phyloP scores from a whole-genome alignment of 1,140 invertebrate genomes.

The Solenopsis invicta region DNA sequence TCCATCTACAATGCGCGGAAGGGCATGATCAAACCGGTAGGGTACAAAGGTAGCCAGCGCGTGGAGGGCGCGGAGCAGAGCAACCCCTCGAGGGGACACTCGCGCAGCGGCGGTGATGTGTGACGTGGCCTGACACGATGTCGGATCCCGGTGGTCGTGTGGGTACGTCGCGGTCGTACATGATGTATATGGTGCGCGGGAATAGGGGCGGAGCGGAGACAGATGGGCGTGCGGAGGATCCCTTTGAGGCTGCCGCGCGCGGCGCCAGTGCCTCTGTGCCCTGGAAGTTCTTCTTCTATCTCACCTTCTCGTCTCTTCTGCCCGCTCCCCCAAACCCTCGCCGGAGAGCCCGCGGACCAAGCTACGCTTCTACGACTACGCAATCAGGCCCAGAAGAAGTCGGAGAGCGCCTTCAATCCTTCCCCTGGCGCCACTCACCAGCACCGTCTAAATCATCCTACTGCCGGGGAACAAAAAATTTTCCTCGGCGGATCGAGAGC shows the following conservation, averaged over 20 bases:
- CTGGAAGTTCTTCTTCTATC: slow-evolving; percentile 76
- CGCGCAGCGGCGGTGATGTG: slow-evolving; percentile 61
- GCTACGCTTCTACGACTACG: slow-evolving; percentile 56
- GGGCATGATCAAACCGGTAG: slow-evolving; percentile 57
- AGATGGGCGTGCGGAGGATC: slow-evolving; percentile 87
- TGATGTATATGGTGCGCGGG: slow-evolving; percentile 86
- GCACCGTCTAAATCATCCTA: slow-evolving; percentile 56
- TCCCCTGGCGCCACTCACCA: slow-evolving; percentile 56
- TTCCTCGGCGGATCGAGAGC: not conserved
- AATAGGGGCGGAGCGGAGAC: slow-evolving; percentile 87
- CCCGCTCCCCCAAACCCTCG: not conserved
- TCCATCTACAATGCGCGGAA: slow-evolving; percentile 49
- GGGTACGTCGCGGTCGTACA: slow-evolving; percentile 81
- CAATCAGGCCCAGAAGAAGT: slow-evolving; percentile 55
- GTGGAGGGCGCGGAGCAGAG: slow-evolving; percentile 34
- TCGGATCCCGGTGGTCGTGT: slow-evolving; percentile 78
- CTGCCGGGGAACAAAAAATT: slow-evolving; percentile 54
- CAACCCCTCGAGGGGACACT: slow-evolving; percentile 58
- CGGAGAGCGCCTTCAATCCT: slow-evolving; percentile 56
- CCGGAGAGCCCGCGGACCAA: slow-evolving; percentile 15
- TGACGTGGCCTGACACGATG: slow-evolving; percentile 75
- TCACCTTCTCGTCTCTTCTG: slow-evolving; percentile 43
- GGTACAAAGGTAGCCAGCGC: slow-evolving; percentile 51
- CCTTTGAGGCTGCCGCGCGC: slow-evolving; percentile 87
- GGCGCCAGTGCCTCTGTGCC: slow-evolving; percentile 84